phyloP scores from a whole-genome alignment of 2,797 vertebrate genomes.

The Loris lydekkerianus region DNA sequence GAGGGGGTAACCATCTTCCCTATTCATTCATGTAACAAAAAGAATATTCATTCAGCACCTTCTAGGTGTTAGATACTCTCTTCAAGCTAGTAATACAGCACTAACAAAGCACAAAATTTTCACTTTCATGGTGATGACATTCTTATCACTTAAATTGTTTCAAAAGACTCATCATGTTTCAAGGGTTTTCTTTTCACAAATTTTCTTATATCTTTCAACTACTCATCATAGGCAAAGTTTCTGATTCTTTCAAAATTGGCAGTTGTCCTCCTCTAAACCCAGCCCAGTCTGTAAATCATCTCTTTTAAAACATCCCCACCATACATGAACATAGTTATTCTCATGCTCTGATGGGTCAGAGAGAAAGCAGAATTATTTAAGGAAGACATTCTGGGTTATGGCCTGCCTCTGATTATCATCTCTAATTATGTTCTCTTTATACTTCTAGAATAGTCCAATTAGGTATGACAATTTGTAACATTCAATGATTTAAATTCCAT shows the following conservation, averaged over 20 bases:
- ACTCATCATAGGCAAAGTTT: background rate
- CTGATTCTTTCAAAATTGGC: background rate
- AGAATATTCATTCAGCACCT: background rate
- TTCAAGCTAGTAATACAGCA: background rate
- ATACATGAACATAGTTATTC: background rate
- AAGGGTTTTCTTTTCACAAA: background rate
- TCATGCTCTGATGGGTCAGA: background rate
- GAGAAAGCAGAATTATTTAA: background rate
- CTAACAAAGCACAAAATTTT: background rate
- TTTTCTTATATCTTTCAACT: slow-evolving; percentile 9
- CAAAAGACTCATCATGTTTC: background rate
- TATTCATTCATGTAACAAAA: background rate
- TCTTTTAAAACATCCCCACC: background rate
- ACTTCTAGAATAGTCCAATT: background rate
- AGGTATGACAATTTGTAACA: background rate
- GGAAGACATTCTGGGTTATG: background rate
- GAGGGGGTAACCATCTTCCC: background rate
- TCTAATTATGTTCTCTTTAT: background rate
- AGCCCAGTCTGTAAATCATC: background rate
- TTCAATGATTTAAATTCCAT: background rate
- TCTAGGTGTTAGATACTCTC: background rate
- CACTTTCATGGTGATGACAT: background rate
- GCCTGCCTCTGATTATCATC: background rate
- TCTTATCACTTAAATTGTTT: background rate
- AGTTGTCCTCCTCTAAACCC: background rate